Evolutionary conservation across 2,113 vertebrate genomes (phyloP), one percentile per base, ranked within the genome.

Genomic region (Hemichromis elongatus): DNA sequence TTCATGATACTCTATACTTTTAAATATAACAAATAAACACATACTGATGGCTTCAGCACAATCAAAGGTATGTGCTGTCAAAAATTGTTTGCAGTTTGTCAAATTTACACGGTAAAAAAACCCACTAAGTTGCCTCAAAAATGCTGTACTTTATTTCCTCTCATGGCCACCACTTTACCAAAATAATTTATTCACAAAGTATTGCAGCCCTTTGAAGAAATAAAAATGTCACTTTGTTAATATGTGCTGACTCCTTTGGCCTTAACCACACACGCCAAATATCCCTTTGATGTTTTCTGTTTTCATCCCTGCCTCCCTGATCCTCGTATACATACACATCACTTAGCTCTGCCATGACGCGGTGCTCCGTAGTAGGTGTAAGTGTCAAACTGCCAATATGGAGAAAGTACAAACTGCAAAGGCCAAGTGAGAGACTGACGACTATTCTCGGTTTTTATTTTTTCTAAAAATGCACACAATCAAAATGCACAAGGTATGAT

Each of bases 361-460:
- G 47, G 42, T 53, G 50, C 82, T 45, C 82, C 45, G 54, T 5
- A 19, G 89, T 80, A 82, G 70, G 80, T 83, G 59, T 80, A 78
- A 47, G 82, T 82, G 88, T 84, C 87, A 89, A 79, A 81, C 47
- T 52, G 47, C 83, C 86, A 91, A 86, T 77, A 84, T 90, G 68
- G 82, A 84, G 30, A 55, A 54, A 50, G 37, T 21, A 16, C 5
- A 88, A 86, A 79, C 79, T 82, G 86, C 79, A 89, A 82, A 80
- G 80, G 53, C 70, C 70, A 84, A 50, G 73, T 30, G 24, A 84
- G 80, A 86, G 59, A 81, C 47, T 8, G 5, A 42, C 24, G 40
- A n/a, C 47, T 42, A 40, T 79, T 16, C 4, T 55, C 59, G 16
- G 9, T 47, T 14, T 2, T 10, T 52, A 33, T 61, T 21, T 14